Conservation (phyloP, 2,113 vertebrate genomes). For the Holacanthus passer region DNA sequence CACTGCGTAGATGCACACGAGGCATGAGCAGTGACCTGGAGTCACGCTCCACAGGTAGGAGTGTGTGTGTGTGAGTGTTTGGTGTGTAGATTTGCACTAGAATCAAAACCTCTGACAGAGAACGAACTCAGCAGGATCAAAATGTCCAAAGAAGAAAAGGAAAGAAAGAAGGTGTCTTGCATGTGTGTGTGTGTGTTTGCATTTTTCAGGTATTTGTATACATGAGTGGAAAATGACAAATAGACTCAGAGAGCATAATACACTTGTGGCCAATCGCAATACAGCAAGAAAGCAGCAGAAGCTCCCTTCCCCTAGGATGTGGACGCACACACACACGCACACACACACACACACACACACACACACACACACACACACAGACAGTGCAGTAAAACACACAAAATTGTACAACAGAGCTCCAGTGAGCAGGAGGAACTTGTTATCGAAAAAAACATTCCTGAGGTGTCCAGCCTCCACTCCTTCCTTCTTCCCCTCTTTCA, state of each 20-base stretch:
- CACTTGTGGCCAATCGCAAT: slow-evolving; percentile 35
- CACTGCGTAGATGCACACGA: slow-evolving; percentile 27
- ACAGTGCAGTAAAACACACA: slow-evolving; percentile 39
- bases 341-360: slow-evolving; percentile 21
- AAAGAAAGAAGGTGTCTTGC: neutral
- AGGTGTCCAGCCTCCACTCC: slow-evolving; percentile 55
- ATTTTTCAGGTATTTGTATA: neutral
- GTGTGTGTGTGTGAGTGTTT: neutral
- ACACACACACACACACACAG: slow-evolving; percentile 6
- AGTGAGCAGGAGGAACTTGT: slow-evolving; percentile 60
- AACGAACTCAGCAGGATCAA: neutral
- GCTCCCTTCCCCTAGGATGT: neutral
- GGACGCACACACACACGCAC: neutral
- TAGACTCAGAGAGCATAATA: slow-evolving; percentile 9
- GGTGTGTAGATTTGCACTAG: neutral
- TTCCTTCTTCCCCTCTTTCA: slow-evolving; percentile 41
- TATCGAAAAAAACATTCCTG: slow-evolving; percentile 70
- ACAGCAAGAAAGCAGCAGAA: slow-evolving; percentile 17
- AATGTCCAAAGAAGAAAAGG: neutral
- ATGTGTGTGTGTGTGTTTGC: neutral
- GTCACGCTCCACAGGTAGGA: slow-evolving; percentile 36
- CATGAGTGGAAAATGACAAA: slow-evolving; percentile 11
- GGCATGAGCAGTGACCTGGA: slow-evolving; percentile 64
- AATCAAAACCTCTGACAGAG: neutral
- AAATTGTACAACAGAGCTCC: slow-evolving; percentile 46